Evolutionary conservation across 2,888 invertebrate species (phyloP).

Genomic region (Stegana nigrithorax): DNA sequence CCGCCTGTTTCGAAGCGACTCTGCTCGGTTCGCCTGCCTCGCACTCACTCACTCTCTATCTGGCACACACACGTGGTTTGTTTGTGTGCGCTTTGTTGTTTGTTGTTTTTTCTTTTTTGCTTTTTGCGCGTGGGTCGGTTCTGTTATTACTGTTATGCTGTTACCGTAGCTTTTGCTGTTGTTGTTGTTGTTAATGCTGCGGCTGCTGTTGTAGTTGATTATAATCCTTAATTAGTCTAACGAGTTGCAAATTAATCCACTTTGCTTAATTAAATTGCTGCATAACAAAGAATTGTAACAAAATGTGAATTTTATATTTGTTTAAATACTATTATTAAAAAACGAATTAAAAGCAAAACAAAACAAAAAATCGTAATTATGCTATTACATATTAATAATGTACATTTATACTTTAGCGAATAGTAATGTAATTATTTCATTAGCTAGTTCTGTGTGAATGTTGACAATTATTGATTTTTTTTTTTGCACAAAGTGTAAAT

Average conservation of each 20-base stretch:
- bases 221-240: slow-evolving; percentile 67
- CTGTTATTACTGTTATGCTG: not conserved
- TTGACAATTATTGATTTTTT: slow-evolving; percentile 64
- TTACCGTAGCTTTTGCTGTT: not conserved
- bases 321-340: not conserved
- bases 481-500: no score
- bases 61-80: not conserved
- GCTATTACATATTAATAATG: no score
- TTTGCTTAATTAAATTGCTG: slow-evolving; percentile 65
- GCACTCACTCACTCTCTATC: not conserved
- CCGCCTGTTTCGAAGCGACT: not conserved
- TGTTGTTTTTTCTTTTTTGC: no score
- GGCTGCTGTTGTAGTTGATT: slow-evolving; percentile 33
- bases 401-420: not conserved
- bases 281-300: slow-evolving; percentile 17
- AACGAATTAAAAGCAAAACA: not conserved
- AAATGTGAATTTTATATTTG: not conserved
- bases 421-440: slow-evolving; percentile 56
- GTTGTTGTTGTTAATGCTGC: slow-evolving; percentile 32
- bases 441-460: slow-evolving; percentile 38
- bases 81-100: slow-evolving; percentile 3
- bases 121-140: slow-evolving; percentile 29
- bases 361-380: not conserved
- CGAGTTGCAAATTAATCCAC: slow-evolving; percentile 67
- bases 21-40: no score